Base-by-base conservation (phyloP, 1,140 invertebrate genomes). In the Leptinotarsa defecta region DNA sequence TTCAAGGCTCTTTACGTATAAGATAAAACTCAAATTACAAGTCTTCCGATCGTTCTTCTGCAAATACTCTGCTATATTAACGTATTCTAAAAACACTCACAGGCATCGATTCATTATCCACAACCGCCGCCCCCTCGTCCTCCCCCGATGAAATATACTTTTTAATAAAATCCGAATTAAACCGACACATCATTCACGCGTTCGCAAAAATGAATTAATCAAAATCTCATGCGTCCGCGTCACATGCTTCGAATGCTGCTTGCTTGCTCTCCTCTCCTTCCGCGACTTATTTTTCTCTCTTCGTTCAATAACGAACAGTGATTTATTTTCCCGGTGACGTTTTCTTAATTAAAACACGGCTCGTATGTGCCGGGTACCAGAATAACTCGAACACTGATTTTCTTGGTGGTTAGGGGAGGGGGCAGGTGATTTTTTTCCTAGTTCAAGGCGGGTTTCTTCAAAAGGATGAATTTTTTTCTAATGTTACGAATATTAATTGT, bases 311-410 rank as follows among this genome's bases (percentile, higher is more conserved):
- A 68, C 67, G 43, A 68, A 68, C 19, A n/a, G 67, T 68, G 67
- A 68, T 68, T 68, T 68, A 68, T 68, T 27, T 68, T 68, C 67
- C 67, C 13, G 43, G 13, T 68, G 67, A 68, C 67, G 67, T 27
- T 68, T 68, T 68, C 67, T 68, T 68, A 68, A 68, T 68, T 68
- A 68, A 68, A 68, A 68, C 67, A 43, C 27, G 24, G 24, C 13
- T n/a, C 67, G 67, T 68, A 43, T 68, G 19, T 67, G 64, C 34
- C 43, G 34, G 13, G 67, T 43, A 43, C 34, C 34, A 43, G 34
- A 43, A 43, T 43, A 43, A 11, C 34, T 43, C 34, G 34, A 43
- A 43, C 34, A 43, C 34, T 43, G 34, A 11, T 43, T 8, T 43
- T 43, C 34, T 8, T 11, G 34, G 8, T 11, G 34, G 34, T 43